Conservation (phyloP, 2,888 invertebrate species). For the Oligia latruncula region DNA sequence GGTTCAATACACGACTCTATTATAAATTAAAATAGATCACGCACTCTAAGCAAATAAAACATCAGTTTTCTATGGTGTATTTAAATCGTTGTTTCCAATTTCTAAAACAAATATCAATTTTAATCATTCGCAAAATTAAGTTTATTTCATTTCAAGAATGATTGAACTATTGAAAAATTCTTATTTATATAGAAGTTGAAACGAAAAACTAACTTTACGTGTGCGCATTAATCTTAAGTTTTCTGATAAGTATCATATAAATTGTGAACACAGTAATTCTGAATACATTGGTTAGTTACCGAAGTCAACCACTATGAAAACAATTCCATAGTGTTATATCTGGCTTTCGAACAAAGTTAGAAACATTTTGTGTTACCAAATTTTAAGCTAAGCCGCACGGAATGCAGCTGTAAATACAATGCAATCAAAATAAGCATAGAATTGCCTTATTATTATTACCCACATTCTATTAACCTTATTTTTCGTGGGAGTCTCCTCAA, state of each 20-base stretch:
- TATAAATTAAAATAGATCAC: too few relatives aligned
- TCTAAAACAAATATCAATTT: neutral
- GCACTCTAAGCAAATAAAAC: too few relatives aligned
- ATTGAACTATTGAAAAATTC: neutral
- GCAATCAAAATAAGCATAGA: conserved; percentile 46
- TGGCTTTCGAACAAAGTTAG: conserved; percentile 26
- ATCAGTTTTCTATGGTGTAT: too few relatives aligned
- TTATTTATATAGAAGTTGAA: neutral
- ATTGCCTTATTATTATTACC: conserved; percentile 39
- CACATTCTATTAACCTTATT: conserved; percentile 31
- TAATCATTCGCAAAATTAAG: neutral
- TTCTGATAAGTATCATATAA: neutral
- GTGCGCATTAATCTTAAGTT: neutral
- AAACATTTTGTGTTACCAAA: conserved; percentile 37
- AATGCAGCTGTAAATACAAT: conserved; percentile 25
- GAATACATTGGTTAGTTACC: conserved; percentile 4
- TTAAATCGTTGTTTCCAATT: neutral
- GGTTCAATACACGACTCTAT: too few relatives aligned
- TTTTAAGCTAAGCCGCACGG: conserved; percentile 19
- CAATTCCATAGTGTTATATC: neutral
- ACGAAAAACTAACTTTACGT: neutral
- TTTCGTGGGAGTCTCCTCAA: conserved; percentile 45
- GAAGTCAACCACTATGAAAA: neutral
- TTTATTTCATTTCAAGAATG: neutral
- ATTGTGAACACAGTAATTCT: neutral